phyloP scores from a whole-genome alignment of 2,113 vertebrate species.

The Dunckerocampus dactyliophorus region DNA sequence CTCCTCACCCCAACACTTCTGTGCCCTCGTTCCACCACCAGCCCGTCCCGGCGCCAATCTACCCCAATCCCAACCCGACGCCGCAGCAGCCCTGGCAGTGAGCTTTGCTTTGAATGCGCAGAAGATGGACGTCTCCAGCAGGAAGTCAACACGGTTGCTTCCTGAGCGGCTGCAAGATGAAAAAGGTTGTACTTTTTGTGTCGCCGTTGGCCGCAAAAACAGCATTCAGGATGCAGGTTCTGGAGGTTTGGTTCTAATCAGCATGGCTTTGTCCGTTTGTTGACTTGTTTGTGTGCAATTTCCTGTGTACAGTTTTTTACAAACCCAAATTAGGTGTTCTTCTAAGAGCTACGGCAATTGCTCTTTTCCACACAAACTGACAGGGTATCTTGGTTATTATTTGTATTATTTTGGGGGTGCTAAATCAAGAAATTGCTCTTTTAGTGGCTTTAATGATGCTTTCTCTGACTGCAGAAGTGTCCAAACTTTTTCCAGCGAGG shows the following conservation, averaged over 20 bases:
- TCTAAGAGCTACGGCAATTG: too few species aligned
- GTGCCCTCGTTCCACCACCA: slow-evolving; percentile 48
- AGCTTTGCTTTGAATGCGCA: slow-evolving; percentile 34
- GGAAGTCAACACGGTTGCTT: slow-evolving; percentile 10
- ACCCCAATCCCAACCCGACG: slow-evolving; percentile 56
- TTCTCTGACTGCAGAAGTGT: background rate
- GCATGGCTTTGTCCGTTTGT: slow-evolving; percentile 12
- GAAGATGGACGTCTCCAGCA: slow-evolving; percentile 14
- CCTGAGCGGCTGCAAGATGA: background rate
- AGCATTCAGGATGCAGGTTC: slow-evolving; percentile 14
- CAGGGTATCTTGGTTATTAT: background rate
- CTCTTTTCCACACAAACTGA: background rate
- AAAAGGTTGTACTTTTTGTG: background rate
- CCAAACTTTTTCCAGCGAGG: too few species aligned
- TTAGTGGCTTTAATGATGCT: background rate
- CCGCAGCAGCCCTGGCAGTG: slow-evolving; percentile 67
- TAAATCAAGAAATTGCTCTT: background rate
- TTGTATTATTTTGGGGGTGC: background rate
- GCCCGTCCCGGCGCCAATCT: slow-evolving; percentile 52
- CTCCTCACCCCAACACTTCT: slow-evolving; percentile 42
- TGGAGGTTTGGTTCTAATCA: background rate
- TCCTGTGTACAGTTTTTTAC: background rate
- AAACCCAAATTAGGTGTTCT: background rate
- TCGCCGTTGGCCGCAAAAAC: background rate
- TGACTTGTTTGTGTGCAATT: background rate